A percentile compares a stretch with the other conserved stretches of the same genome.
These are phyloP conservation scores for Junonia oenone DNA, from an alignment of 2,888 invertebrate genomes.

Conservation along the genomic window DNA sequence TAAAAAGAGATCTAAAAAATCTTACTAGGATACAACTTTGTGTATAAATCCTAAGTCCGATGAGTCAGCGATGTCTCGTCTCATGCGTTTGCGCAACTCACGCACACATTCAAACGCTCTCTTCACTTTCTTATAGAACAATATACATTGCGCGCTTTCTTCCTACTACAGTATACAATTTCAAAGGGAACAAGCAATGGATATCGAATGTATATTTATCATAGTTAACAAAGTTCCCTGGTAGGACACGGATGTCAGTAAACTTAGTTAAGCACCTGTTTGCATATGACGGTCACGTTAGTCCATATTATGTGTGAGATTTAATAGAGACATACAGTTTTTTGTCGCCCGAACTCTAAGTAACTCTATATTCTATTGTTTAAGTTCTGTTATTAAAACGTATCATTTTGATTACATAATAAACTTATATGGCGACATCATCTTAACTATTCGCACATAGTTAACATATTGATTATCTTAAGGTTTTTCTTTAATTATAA, in stretches of 20 bases:
- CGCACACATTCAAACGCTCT: constrained; percentile 35
- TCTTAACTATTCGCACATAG: too few species aligned
- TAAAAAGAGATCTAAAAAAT: not conserved
- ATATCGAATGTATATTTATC: constrained; percentile 14
- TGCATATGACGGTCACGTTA: constrained; percentile 55
- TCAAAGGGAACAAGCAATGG: constrained; percentile 33
- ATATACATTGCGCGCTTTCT: constrained; percentile 32
- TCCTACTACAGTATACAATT: not conserved
- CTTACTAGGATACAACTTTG: constrained; percentile 30
- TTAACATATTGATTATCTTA: too few species aligned
- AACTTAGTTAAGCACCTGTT: constrained; percentile 70
- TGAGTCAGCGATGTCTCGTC: constrained; percentile 63
- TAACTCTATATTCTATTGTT: constrained; percentile 16
- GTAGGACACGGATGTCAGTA: constrained; percentile 62
- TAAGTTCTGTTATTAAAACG: constrained; percentile 39
- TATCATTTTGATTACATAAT: constrained; percentile 11
- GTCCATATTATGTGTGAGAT: constrained; percentile 55
- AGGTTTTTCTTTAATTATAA: too few species aligned
- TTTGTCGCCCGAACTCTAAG: constrained; percentile 49
- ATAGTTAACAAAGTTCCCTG: constrained; percentile 31
- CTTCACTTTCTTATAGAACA: not conserved
- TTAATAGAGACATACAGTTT: constrained; percentile 63
- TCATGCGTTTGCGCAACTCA: constrained; percentile 53
- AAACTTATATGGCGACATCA: too few species aligned
- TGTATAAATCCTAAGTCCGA: constrained; percentile 46